Evolutionary conservation across 2,797 vertebrate genomes (phyloP).

Genomic region (Diplodus sargus): DNA sequence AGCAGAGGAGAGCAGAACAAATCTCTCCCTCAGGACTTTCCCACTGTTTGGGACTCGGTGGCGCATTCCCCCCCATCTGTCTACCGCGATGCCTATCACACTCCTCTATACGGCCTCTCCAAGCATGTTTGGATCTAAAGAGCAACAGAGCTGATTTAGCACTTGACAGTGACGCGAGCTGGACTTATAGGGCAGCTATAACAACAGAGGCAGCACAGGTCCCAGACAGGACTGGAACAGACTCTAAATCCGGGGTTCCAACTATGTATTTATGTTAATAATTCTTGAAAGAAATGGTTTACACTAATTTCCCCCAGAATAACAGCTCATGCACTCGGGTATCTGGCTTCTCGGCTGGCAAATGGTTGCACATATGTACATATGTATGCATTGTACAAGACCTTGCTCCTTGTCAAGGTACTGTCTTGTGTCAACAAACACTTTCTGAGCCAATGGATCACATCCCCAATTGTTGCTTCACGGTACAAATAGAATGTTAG

Average conservation of each 20-base stretch:
- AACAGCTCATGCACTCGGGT: not conserved
- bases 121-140: slow-evolving; percentile 32
- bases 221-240: not conserved
- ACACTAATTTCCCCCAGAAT: not conserved
- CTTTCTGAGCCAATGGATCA: not conserved
- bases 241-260: not conserved
- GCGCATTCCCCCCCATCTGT: slow-evolving; percentile 65
- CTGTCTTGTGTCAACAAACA: no score
- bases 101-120: slow-evolving; percentile 24
- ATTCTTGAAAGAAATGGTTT: not conserved
- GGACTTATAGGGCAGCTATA: not conserved
- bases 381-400: not conserved
- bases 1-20: slow-evolving; percentile 65
- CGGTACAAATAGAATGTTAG: not conserved
- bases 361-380: not conserved
- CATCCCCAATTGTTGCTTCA: not conserved
- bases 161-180: slow-evolving; percentile 28
- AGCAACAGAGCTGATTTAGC: slow-evolving; percentile 50
- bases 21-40: slow-evolving; percentile 73
- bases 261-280: slow-evolving; percentile 9
- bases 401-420: no score
- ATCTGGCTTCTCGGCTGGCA: not conserved
- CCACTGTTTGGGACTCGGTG: slow-evolving; percentile 62
- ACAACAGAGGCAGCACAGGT: no score
- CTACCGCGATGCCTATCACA: slow-evolving; percentile 37